phyloP scores from a whole-genome alignment of 2,113 vertebrate genomes.

The Lepus europaeus region DNA sequence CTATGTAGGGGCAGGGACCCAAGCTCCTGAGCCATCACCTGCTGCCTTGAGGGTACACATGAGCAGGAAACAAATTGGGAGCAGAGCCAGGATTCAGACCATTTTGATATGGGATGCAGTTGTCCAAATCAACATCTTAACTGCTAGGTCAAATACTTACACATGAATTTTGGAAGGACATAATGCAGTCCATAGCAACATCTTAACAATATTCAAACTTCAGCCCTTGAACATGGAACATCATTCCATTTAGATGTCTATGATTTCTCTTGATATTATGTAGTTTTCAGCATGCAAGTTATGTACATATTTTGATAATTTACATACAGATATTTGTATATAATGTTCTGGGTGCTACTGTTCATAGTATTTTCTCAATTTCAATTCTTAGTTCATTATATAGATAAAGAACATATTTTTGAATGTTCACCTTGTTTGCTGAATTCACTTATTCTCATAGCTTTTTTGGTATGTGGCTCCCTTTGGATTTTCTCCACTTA shows the following conservation, averaged over 20 bases:
- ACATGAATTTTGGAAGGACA: background rate
- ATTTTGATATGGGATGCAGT: too few species aligned
- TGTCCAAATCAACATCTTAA: too few species aligned
- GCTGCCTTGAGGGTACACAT: too few species aligned
- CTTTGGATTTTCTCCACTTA: background rate
- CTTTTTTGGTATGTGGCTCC: background rate
- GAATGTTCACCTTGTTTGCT: background rate
- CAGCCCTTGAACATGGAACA: background rate
- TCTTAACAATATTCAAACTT: conserved; percentile 28
- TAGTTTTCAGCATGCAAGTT: background rate
- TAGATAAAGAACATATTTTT: conserved; percentile 30
- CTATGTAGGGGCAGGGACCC: too few species aligned
- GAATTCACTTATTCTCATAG: background rate
- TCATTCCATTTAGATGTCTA: background rate
- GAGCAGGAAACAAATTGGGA: too few species aligned
- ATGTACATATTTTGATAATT: background rate
- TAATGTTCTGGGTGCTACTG: background rate
- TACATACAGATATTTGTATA: conserved; percentile 10
- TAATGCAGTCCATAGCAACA: background rate
- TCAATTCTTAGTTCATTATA: background rate
- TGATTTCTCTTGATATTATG: conserved; percentile 33
- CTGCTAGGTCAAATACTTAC: too few species aligned
- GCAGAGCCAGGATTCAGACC: too few species aligned
- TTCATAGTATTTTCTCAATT: background rate
- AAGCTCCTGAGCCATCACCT: too few species aligned